These are phyloP conservation scores for Drosophila ezoana DNA, from an alignment of 2,888 invertebrate species.

Conservation along the genomic window DNA sequence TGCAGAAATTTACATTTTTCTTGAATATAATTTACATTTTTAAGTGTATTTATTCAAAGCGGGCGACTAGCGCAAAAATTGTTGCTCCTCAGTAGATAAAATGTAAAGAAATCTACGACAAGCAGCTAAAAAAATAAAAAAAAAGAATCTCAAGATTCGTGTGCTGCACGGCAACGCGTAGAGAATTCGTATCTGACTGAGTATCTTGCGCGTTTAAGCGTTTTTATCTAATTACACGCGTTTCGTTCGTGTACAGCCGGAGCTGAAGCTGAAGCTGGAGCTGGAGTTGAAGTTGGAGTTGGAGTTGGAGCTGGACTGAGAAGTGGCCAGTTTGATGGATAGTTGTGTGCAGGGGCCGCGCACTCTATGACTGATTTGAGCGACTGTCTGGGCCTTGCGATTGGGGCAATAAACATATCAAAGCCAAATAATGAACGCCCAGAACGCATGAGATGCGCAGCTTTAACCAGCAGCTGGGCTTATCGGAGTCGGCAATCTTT, in stretches of 20 bases:
- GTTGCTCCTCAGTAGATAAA: conserved; percentile 29
- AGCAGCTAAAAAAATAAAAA: conserved; percentile 8
- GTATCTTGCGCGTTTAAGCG: conserved; percentile 68
- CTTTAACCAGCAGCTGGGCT: conserved; percentile 60
- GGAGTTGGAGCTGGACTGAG: not conserved
- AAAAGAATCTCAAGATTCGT: conserved; percentile 18
- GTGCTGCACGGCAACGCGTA: conserved; percentile 15
- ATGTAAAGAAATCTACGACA: conserved; percentile 39
- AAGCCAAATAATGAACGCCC: conserved; percentile 58
- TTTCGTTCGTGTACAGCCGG: conserved; percentile 57
- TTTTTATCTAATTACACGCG: conserved; percentile 80
- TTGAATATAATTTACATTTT: too few species aligned
- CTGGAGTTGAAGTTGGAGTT: not conserved
- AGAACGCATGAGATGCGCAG: conserved; percentile 35
- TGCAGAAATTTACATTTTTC: too few species aligned
- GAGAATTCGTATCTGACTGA: conserved; percentile 24
- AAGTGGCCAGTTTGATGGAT: conserved; percentile 4
- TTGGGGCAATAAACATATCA: conserved; percentile 72
- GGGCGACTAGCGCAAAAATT: not conserved
- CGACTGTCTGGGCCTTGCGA: conserved; percentile 14
- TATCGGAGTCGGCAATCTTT: conserved; percentile 85
- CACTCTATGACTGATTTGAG: conserved; percentile 12
- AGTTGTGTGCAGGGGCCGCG: not conserved
- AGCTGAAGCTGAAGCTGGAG: not conserved
- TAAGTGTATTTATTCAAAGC: not conserved